Base-by-base conservation (phyloP, 2,888 invertebrate species). In the Agrochola circellaris region DNA sequence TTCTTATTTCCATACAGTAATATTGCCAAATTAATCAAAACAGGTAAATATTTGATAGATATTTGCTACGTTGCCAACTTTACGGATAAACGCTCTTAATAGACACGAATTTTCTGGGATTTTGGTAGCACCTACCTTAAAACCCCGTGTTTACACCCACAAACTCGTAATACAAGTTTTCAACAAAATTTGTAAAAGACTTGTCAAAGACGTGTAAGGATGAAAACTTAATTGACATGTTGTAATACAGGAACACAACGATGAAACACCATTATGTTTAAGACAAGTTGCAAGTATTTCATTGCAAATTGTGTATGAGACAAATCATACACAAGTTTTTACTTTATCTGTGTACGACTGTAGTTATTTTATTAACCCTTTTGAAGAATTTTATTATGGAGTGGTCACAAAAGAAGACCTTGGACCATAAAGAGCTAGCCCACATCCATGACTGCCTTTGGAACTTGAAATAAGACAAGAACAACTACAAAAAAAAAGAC, bases 21-120 rank as follows among this genome's bases (percentile, higher is more conserved):
- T n/a, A n/a, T n/a, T n/a, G n/a, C n/a, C n/a, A n/a, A n/a, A n/a
- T n/a, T n/a, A n/a, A n/a, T n/a, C n/a, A n/a, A n/a, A n/a, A n/a
- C n/a, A n/a, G n/a, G n/a, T n/a, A n/a, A n/a, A n/a, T n/a, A n/a
- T n/a, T n/a, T n/a, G n/a, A n/a, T n/a, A n/a, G n/a, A n/a, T n/a
- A n/a, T n/a, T n/a, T n/a, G n/a, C n/a, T n/a, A n/a, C n/a, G n/a
- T n/a, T n/a, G n/a, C n/a, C n/a, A n/a, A n/a, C n/a, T n/a, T n/a
- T n/a, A n/a, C n/a, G n/a, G n/a, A n/a, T n/a, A n/a, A n/a, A n/a
- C n/a, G n/a, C n/a, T n/a, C n/a, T n/a, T n/a, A 23, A 26, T 48
- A 62, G 58, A 79, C n/a, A 60, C 8, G 20, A 54, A 45, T 15
- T 64, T 34, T 48, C 48, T n/a, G 64, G 45, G 30, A 67, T 67